phyloP scores from a whole-genome alignment of 2,113 vertebrate genomes.

The Scytalopus superciliaris region DNA sequence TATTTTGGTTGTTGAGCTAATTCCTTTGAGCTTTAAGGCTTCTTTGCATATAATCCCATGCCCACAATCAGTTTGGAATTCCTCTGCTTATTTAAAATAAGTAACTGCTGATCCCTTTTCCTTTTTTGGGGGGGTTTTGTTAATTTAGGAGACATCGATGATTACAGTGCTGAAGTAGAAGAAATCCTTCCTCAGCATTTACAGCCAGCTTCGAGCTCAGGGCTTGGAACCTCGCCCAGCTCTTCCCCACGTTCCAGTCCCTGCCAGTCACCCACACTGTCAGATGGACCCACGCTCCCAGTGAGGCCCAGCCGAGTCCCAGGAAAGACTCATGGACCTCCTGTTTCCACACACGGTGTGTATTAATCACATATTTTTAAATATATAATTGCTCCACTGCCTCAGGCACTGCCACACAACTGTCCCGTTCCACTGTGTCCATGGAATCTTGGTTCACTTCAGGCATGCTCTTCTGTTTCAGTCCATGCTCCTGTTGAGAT shows the following conservation, averaged over 20 bases:
- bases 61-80: background rate
- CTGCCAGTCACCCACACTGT: constrained; percentile 89
- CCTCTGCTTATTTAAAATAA: background rate
- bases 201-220: constrained; percentile 81
- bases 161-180: constrained; percentile 87
- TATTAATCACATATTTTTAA: background rate
- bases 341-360: constrained; percentile 69
- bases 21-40: background rate
- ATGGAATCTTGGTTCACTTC: background rate
- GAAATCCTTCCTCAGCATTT: constrained; percentile 94
- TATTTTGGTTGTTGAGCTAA: background rate
- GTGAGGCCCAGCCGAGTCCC: constrained; percentile 80
- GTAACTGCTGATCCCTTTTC: background rate
- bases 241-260: constrained; percentile 90
- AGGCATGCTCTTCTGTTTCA: background rate
- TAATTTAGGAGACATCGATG: constrained; percentile 89
- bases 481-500: background rate
- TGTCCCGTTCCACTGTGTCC: background rate
- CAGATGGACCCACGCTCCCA: constrained; percentile 79
- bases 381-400: accelerated
- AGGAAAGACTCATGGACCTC: constrained; percentile 76
- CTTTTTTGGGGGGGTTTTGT: background rate
- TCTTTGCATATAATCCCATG: background rate
- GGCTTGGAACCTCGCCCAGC: constrained; percentile 82
- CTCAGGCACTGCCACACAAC: accelerated